phyloP scores from a whole-genome alignment of 2,888 invertebrate species.

The Diogma glabrata region DNA sequence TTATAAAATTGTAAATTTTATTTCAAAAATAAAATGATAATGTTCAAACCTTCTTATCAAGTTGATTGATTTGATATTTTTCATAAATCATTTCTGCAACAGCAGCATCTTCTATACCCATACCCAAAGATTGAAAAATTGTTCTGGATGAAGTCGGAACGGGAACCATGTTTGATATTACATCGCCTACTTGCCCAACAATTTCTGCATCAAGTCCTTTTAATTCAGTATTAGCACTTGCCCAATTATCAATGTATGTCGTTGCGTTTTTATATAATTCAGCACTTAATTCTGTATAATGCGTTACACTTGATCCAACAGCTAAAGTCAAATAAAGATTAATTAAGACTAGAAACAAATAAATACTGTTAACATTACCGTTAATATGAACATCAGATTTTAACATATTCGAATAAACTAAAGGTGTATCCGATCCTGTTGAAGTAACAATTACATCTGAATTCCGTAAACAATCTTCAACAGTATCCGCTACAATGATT shows the following conservation, averaged over 20 bases:
- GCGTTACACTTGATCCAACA: constrained; percentile 51
- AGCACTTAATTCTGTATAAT: constrained; percentile 41
- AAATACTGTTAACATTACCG: constrained; percentile 33
- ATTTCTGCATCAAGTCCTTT: constrained; percentile 39
- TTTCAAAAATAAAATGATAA: too few species aligned
- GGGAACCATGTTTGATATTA: constrained; percentile 35
- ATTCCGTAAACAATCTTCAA: constrained; percentile 39
- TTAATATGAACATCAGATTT: constrained; percentile 47
- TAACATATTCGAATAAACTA: constrained; percentile 41
- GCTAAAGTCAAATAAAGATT: constrained; percentile 35
- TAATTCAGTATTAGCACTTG: constrained; percentile 42
- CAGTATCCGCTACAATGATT: constrained; percentile 25
- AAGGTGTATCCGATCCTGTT: constrained; percentile 40
- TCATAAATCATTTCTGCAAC: constrained; percentile 38
- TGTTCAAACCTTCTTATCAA: too few species aligned
- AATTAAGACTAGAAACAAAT: neutral
- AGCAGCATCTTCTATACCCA: constrained; percentile 49
- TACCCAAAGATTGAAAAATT: constrained; percentile 53
- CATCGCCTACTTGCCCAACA: constrained; percentile 43
- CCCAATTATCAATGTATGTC: constrained; percentile 44
- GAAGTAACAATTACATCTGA: constrained; percentile 53
- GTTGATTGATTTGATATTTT: too few species aligned
- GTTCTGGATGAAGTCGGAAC: constrained; percentile 35
- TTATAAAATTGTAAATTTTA: too few species aligned
- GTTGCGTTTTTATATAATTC: constrained; percentile 39